These are phyloP conservation scores for Ibidorhyncha struthersii DNA, from an alignment of 2,113 vertebrate species.

Conservation along the genomic window DNA sequence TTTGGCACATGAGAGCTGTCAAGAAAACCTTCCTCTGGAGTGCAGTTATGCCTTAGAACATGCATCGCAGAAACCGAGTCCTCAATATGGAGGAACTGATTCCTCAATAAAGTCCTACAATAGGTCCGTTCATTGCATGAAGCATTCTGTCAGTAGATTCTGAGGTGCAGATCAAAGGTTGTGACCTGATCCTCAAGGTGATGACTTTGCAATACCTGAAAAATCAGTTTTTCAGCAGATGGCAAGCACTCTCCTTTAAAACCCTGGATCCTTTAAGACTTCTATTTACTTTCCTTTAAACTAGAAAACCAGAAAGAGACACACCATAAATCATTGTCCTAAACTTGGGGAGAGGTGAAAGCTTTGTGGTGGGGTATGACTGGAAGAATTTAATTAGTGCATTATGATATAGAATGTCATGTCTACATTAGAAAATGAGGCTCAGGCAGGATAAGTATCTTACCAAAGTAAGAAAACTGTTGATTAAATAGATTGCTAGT, in stretches of 20 bases:
- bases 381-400: neutral
- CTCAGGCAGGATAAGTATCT: neutral
- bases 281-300: neutral
- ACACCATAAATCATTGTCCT: neutral
- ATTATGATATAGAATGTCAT: neutral
- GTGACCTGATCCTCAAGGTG: neutral
- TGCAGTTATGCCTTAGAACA: neutral
- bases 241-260: neutral
- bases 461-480: neutral
- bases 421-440: too few species aligned
- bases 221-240: neutral
- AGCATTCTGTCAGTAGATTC: neutral
- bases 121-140: neutral
- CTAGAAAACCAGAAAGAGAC: neutral
- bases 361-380: neutral
- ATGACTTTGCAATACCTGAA: neutral
- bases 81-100: neutral
- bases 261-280: neutral
- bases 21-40: neutral
- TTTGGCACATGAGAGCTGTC: neutral
- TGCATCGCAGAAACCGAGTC: neutral
- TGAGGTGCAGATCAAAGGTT: neutral
- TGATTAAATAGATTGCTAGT: neutral
- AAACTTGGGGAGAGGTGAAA: neutral
- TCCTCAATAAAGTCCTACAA: neutral